These are phyloP conservation scores for Magallana ariakensis DNA, from an alignment of 1,140 invertebrate species.

Conservation along the genomic window DNA sequence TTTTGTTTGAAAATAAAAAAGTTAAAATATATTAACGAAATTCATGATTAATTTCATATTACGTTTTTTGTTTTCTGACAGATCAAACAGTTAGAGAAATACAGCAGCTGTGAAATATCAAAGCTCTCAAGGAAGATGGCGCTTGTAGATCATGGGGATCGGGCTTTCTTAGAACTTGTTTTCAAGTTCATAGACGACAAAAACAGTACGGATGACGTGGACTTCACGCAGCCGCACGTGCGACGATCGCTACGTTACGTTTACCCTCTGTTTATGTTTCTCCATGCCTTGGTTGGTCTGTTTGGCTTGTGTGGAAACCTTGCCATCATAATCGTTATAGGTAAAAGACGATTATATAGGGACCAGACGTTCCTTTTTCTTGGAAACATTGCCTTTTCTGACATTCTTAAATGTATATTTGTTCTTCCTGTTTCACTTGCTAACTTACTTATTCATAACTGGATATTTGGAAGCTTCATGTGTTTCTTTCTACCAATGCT, in stretches of 20 bases:
- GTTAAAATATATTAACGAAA: too few species aligned
- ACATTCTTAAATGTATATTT: constrained; percentile 85
- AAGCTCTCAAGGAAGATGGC: constrained; percentile 49
- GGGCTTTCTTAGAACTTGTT: constrained; percentile 64
- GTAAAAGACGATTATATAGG: constrained; percentile 82
- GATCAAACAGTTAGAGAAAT: too few species aligned
- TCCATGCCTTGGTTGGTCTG: constrained; percentile 83
- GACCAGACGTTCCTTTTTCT: constrained; percentile 86
- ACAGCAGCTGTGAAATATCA: background rate
- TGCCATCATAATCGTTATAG: constrained; percentile 83
- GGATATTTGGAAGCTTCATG: constrained; percentile 87
- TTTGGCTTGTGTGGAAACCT: constrained; percentile 83
- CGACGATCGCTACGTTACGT: constrained; percentile 77
- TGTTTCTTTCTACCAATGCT: constrained; percentile 88
- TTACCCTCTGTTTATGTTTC: constrained; percentile 85
- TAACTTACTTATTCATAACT: constrained; percentile 86
- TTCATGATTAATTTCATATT: too few species aligned
- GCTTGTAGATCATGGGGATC: constrained; percentile 56
- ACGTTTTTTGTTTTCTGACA: too few species aligned
- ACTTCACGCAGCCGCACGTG: constrained; percentile 76
- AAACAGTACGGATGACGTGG: constrained; percentile 62
- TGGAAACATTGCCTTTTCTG: constrained; percentile 85
- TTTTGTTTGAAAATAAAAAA: too few species aligned
- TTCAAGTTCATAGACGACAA: constrained; percentile 60
- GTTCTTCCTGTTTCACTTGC: constrained; percentile 86